Evolutionary conservation across 23 tunicate species (phyloP), one percentile per base, ranked within the genome.

Genomic region (Styela plicata): DNA sequence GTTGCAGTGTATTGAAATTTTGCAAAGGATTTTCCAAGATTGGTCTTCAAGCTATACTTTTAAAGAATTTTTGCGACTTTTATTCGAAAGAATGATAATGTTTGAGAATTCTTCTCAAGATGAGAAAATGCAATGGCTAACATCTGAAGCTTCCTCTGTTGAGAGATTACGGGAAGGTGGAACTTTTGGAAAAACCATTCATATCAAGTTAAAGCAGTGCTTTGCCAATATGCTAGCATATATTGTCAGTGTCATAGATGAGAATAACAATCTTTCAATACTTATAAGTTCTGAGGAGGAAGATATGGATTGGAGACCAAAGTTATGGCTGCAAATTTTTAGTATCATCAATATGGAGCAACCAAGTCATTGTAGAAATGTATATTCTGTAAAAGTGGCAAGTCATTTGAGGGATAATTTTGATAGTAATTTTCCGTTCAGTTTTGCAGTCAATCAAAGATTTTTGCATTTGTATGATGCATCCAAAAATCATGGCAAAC

Each of bases 121-220:
- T 1, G 31, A 67, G 19, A 27, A 18, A 0, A 29, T 25, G 31
- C 16, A 74, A 25, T 87, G 91, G 91, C 7, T 82, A 63, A 68
- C 82, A 3, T 26, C 53, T 16, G 91, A 71, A 73, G 91, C 91
- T 28, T 87, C 83, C 53, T 87, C 91, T 37, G 66, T 24, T 63
- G 74, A 83, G 23, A 57, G 65, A 26, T 68, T 87, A 32, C 91
- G 74, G 67, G 91, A 87, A 75, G 83, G 86, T 74, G 91, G 91
- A 35, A 65, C 91, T 24, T 87, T 87, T 30, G 67, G 79, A 20
- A 82, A 82, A 25, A 74, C 83, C 10, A 36, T 87, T 27, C 82
- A 86, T 83, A 52, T 87, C 0, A 34, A 35, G 1, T n/a, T 87
- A 0, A 52, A 78, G 68, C 74, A 87, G 22, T 34, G 68, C 18